Evolutionary conservation across 2,113 vertebrate genomes (phyloP), one percentile per base, ranked within the genome.

Genomic region (Podarcis cretensis): DNA sequence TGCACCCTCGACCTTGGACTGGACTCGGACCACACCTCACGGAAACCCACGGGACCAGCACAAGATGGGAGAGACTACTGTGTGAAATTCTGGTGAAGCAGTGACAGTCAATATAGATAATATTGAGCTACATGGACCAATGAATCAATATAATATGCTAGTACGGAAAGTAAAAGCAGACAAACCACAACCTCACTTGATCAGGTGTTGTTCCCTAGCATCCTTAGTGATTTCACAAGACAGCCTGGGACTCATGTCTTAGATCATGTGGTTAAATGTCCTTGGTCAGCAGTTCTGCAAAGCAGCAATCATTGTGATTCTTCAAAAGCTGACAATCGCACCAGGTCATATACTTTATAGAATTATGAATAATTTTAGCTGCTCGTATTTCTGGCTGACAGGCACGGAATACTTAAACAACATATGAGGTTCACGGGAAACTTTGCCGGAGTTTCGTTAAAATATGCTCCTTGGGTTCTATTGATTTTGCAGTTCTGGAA

Each of bases 401-500:
- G 32, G 10, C 30, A 16, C n/a, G 40, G 23, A 75, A 69, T 32
- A 68, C 63, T 71, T 80, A 57, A 89, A 81, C 0, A 14, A 91
- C 80, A 73, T 32, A 2, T 77, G 90, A 13, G 37, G 79, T 74
- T 2, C 84, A 13, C 0, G 89, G 69, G 89, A 93, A 79, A 25
- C 35, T 88, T 6, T 71, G 57, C 65, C 25, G 65, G 27, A 74
- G 69, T 75, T 86, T 63, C 21, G 66, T 77, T 78, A 59, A 10
- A 59, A 81, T 81, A 59, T 79, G 54, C 35, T 73, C 21, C 7
- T 35, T 68, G 66, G 18, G 48, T 84, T 40, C 1, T 57, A 63
- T 79, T 80, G 66, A 89, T 79, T 80, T 80, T 79, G 75, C 71
- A 89, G 57, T 63, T 85, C 66, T 63, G 80, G 66, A 80, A 63